Base-by-base conservation (phyloP, 2,113 vertebrate species). In the Penelope pileata region DNA sequence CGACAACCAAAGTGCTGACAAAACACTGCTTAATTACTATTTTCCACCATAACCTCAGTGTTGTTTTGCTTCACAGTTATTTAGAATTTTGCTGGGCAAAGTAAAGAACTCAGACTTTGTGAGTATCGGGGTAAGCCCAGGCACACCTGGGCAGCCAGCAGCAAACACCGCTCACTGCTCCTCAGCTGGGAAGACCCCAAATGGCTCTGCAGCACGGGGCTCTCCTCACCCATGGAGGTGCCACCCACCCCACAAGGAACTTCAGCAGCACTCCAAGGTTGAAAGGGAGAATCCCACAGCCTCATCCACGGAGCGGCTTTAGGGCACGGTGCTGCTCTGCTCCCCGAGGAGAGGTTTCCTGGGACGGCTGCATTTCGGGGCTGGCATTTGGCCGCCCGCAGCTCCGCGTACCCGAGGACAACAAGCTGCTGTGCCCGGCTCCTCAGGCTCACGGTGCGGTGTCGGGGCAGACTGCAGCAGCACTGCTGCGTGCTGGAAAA, bases 361-460 rank as follows among this genome's bases (percentile, higher is more conserved):
- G 66, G 76, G 66, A 56, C 0, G 16, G 32, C 32, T 10, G 29
- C 4, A 4, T 64, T 58, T 45, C 4, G 47, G 73, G 78, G 17
- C 32, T 0, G 1, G 23, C 38, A 7, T 42, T 45, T 8, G 59
- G 42, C 40, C 45, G 43, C 74, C 2, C 5, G 40, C 32, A 29
- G 51, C 69, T 56, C 38, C 5, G 42, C 62, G 18, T 15, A 26
- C 47, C 66, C 67, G 12, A 53, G 23, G 43, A 38, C 16, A 18
- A 9, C 14, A 10, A 29, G 48, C 0, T 9, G 40, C 12, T 30
- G 8, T 2, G 45, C 34, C 40, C 18, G 1, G 4, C 59, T 74
- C 56, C 47, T 47, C 3, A 7, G n/a, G 15, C 12, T 1, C 21
- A 1, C 1, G 3, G 0, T 17, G 5, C 12, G 0, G 2, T 1